Evolutionary conservation across 2,797 vertebrate species (phyloP), one percentile per base, ranked within the genome.

Genomic region (Phoxinus dragarum): DNA sequence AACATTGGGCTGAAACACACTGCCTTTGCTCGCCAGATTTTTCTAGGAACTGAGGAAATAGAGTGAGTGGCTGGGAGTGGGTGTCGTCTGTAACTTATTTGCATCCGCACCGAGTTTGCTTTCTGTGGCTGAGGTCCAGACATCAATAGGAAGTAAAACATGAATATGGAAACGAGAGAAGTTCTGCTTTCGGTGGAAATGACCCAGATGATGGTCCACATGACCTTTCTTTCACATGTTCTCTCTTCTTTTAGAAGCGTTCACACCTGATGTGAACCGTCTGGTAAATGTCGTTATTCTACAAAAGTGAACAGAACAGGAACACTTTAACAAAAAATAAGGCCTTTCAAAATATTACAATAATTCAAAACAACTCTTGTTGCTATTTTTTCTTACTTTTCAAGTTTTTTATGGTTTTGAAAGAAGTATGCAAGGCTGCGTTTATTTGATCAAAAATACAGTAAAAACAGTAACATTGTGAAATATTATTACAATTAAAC

Each of bases 131-230:
- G 47, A 78, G 77, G 84, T 81, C 47, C 54, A 82, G 83, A 82
- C 67, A 83, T 89, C 80, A 84, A 56, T 67, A 72, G 16, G 21
- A 72, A 23, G 80, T 80, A 79, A 81, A 76, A 12, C 81, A 71
- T 71, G 7, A 67, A 75, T 84, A 80, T 80, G 64, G 73, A 86
- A 72, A 61, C 23, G 82, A 54, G 61, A 56, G 34, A 86, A 82
- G 78, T 79, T 76, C 23, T 19, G 17, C 27, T 44, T 68, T 59
- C 9, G 42, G 59, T 67, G 79, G 40, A 68, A 84, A 52, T 74
- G 64, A 79, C 31, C 47, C 68, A 34, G n/a, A 74, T 84, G 38
- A 86, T 64, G 21, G 17, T 34, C 9, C 5, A 74, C 49, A 23
- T 56, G 54, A 69, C 36, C 81, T 42, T 64, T 82, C 68, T 75